These are phyloP conservation scores for Hippoglossus hippoglossus DNA, from an alignment of 2,797 vertebrate species.

Conservation along the genomic window DNA sequence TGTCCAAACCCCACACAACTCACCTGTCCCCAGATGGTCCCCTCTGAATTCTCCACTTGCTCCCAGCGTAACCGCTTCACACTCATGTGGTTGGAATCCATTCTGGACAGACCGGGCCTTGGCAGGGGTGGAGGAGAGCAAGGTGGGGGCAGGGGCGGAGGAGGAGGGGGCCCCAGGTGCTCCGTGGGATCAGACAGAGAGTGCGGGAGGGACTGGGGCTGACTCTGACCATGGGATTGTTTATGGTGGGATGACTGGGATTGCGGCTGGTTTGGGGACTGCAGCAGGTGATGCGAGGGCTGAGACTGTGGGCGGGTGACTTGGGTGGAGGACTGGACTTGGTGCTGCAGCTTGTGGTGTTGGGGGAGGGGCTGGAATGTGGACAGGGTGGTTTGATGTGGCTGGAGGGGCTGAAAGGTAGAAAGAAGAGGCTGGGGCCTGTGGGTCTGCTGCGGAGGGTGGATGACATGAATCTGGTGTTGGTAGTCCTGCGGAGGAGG, in stretches of 20 bases:
- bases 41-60: constrained; percentile 98
- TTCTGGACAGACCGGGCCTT: constrained; percentile 86
- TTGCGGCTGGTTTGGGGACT: constrained; percentile 63
- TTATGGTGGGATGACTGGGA: constrained; percentile 64
- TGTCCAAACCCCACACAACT: constrained; percentile 5
- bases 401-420: constrained; percentile 82
- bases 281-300: constrained; percentile 77
- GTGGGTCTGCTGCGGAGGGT: constrained; percentile 80
- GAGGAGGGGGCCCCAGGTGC: constrained; percentile 78
- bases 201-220: constrained; percentile 78
- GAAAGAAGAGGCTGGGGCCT: constrained; percentile 81
- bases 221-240: constrained; percentile 64
- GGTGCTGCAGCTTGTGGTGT: constrained; percentile 71
- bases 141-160: constrained; percentile 83
- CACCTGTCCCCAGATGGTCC: constrained; percentile 99
- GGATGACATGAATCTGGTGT: constrained; percentile 83
- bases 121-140: constrained; percentile 83
- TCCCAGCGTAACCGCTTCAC: constrained; percentile 98
- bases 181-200: constrained; percentile 76
- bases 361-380: constrained; percentile 79
- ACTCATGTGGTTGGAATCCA: constrained; percentile 96
- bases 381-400: constrained; percentile 74
- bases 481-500: constrained; percentile 74
- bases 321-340: constrained; percentile 73
- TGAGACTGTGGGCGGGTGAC: constrained; percentile 80